Conservation (phyloP, 2,888 invertebrate genomes). For the Diarsia dahlii region DNA sequence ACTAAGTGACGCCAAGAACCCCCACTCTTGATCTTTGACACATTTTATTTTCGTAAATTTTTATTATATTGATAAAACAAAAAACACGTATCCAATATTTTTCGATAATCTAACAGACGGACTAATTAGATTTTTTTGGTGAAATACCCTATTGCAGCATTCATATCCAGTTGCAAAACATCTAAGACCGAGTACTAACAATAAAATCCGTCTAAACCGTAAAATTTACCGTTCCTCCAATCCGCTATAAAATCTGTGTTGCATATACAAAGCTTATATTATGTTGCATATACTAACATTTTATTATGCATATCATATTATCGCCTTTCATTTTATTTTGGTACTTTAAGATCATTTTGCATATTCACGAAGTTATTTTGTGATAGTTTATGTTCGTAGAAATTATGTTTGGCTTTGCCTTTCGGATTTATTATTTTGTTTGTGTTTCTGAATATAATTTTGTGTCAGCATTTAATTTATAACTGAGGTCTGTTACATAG, state of each 20-base stretch:
- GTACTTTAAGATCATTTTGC: constrained; percentile 48
- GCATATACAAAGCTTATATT: constrained; percentile 39
- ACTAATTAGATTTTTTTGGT: no score
- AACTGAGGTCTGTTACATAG: background rate
- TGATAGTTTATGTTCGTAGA: background rate
- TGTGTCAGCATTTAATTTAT: constrained; percentile 21
- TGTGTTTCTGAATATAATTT: constrained; percentile 28
- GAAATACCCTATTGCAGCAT: no score
- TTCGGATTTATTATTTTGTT: constrained; percentile 44
- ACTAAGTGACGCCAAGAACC: no score
- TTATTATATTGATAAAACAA: no score
- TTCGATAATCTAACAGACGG: no score
- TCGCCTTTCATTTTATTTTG: constrained; percentile 60
- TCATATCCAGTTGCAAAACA: constrained; percentile 47
- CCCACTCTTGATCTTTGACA: no score
- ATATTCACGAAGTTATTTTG: constrained; percentile 42
- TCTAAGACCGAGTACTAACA: constrained; percentile 61
- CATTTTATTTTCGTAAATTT: no score
- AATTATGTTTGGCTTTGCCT: constrained; percentile 26
- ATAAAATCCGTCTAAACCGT: constrained; percentile 70
- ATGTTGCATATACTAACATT: constrained; percentile 40
- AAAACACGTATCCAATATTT: no score
- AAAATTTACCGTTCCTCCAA: constrained; percentile 68
- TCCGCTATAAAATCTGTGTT: constrained; percentile 65
- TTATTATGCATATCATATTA: constrained; percentile 60